A percentile compares a stretch with the other conserved stretches of the same genome.
These are phyloP conservation scores for Teleogryllus occipitalis DNA, from an alignment of 1,140 invertebrate species.

Conservation along the genomic window DNA sequence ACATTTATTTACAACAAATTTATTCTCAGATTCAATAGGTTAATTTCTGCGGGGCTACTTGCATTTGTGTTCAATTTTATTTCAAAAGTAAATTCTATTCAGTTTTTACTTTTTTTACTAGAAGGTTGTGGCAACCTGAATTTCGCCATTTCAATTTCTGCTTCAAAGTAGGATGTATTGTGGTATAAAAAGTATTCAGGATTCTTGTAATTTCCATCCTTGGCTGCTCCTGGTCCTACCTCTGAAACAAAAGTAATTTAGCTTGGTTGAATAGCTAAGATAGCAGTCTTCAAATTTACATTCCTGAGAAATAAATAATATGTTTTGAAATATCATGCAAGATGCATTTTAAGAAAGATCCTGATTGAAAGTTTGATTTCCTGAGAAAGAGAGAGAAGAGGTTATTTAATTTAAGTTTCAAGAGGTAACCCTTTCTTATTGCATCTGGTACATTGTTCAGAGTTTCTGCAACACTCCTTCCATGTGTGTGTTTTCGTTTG, in stretches of 20 bases:
- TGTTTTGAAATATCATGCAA: too few relatives aligned
- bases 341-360: too few relatives aligned
- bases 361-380: too few relatives aligned
- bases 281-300: too few relatives aligned
- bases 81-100: neutral
- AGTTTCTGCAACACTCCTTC: too few relatives aligned
- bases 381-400: too few relatives aligned
- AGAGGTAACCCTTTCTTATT: too few relatives aligned
- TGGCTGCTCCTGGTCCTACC: constrained; percentile 64
- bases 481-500: too few relatives aligned
- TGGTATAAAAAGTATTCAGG: constrained; percentile 81
- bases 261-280: too few relatives aligned
- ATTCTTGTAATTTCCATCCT: constrained; percentile 68
- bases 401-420: too few relatives aligned
- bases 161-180: constrained; percentile 66
- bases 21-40: neutral
- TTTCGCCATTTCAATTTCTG: constrained; percentile 75
- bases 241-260: constrained; percentile 33
- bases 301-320: too few relatives aligned
- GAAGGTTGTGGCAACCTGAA: constrained; percentile 66
- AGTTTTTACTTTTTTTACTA: constrained; percentile 39
- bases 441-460: too few relatives aligned
- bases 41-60: neutral
- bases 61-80: neutral
- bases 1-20: neutral